Evolutionary conservation across 2,113 vertebrate species (phyloP), one percentile per base, ranked within the genome.

Genomic region (Ageneiosus marmoratus): DNA sequence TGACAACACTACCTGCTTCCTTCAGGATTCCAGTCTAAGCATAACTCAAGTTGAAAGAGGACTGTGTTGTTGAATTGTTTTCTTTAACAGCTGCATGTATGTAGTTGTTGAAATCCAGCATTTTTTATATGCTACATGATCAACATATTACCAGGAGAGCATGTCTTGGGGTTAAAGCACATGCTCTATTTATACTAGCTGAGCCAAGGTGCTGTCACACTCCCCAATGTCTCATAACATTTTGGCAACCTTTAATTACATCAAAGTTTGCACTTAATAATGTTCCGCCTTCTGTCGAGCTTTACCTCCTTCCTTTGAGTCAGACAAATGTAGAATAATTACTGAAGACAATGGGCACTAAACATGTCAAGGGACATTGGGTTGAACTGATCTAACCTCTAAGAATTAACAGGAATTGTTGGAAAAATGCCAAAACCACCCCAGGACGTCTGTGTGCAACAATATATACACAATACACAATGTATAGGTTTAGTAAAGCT

Each of bases 251-350:
- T 78, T 78, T 79, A 77, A 62, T 84, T 79, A 84, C 51, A 84
- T 84, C 82, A 84, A 84, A 79, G 53, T 24, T 79, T 50, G 16
- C 76, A 41, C 46, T 79, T 84, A 79, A 84, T 27, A 8, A 44
- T 32, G 58, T 79, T 79, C 77, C 53, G 50, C 27, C 50, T 83
- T 73, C 80, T 75, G 80, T 82, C 46, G 22, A 74, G 55, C 27
- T 79, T 29, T 55, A 84, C 77, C 24, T 84, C 83, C 83, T 84
- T 84, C 83, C 83, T 84, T 79, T 84, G 29, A 79, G 73, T 79
- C 76, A 62, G 67, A 84, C 58, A 60, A 69, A 83, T 72, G 37
- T 79, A 53, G 51, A 83, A 78, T 62, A 62, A 84, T 73, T 84
- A 58, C 55, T 72, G 18, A 34, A 79, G 65, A 84, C 83, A 84